phyloP scores from a whole-genome alignment of 2,113 vertebrate species.

The Tiliqua scincoides region DNA sequence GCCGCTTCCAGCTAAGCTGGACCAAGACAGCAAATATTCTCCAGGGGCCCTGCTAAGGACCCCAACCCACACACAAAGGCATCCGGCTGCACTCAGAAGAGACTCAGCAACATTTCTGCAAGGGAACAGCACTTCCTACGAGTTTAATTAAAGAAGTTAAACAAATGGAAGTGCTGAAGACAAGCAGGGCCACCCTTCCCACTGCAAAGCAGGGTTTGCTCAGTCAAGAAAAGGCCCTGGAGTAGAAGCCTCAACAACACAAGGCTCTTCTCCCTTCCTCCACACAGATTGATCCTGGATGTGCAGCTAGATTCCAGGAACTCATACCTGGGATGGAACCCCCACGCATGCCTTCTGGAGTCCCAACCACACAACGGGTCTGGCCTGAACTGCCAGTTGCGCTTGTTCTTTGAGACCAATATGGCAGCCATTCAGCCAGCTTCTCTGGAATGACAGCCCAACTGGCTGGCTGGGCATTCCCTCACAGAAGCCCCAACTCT shows the following conservation, averaged over 20 bases:
- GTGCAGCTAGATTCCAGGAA: background rate
- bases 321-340: background rate
- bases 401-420: background rate
- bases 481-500: background rate
- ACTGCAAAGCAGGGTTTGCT: background rate
- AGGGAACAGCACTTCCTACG: conserved; percentile 35
- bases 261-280: background rate
- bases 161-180: background rate
- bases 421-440: background rate
- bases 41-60: background rate
- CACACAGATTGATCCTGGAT: background rate
- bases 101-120: conserved; percentile 43
- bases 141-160: conserved; percentile 57
- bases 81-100: conserved; percentile 21
- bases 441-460: background rate
- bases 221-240: background rate
- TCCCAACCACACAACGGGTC: too few relatives aligned
- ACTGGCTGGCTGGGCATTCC: background rate
- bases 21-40: conserved; percentile 44
- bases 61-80: conserved; percentile 29
- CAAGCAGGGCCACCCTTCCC: background rate
- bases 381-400: too few relatives aligned
- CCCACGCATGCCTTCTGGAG: background rate
- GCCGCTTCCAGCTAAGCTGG: conserved; percentile 46
- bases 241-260: background rate